These are phyloP conservation scores for Leptura quadrifasciata DNA, from an alignment of 2,888 invertebrate genomes.

Conservation along the genomic window DNA sequence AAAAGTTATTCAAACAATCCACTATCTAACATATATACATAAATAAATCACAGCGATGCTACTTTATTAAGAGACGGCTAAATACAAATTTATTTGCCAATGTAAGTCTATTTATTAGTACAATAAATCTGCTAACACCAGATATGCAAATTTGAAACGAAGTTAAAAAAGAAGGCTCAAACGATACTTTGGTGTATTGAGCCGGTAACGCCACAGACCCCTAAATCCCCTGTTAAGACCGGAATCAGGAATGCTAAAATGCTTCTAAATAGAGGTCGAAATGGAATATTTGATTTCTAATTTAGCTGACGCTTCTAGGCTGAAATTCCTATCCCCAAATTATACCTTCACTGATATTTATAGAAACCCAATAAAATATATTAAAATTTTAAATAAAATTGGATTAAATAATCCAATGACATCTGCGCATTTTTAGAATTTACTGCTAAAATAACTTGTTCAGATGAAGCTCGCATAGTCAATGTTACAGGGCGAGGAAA, in stretches of 20 bases:
- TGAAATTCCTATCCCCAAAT: constrained; percentile 33
- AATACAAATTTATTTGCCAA: constrained; percentile 8
- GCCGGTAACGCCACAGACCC: constrained; percentile 38
- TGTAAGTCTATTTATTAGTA: constrained; percentile 30
- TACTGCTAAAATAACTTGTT: not conserved
- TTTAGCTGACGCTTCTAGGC: constrained; percentile 56
- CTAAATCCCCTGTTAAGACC: constrained; percentile 61
- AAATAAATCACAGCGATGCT: not conserved
- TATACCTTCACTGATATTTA: constrained; percentile 21
- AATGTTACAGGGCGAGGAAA: too few relatives aligned
- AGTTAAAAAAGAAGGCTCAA: constrained; percentile 36
- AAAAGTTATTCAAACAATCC: too few relatives aligned
- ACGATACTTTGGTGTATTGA: constrained; percentile 36
- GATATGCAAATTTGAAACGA: constrained; percentile 39
- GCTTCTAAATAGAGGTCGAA: constrained; percentile 60
- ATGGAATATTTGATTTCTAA: constrained; percentile 68
- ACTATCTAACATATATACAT: not conserved
- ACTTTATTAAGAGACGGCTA: constrained; percentile 5
- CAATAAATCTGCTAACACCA: constrained; percentile 33
- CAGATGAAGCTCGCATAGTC: not conserved
- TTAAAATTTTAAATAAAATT: constrained; percentile 10
- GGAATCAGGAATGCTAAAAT: constrained; percentile 63
- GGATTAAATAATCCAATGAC: not conserved
- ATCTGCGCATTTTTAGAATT: constrained; percentile 9
- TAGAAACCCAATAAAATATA: constrained; percentile 29